A percentile compares a stretch with the other conserved stretches of the same genome.
These are phyloP conservation scores for Dromiciops gliroides DNA, from an alignment of 2,113 vertebrate genomes.

Conservation along the genomic window DNA sequence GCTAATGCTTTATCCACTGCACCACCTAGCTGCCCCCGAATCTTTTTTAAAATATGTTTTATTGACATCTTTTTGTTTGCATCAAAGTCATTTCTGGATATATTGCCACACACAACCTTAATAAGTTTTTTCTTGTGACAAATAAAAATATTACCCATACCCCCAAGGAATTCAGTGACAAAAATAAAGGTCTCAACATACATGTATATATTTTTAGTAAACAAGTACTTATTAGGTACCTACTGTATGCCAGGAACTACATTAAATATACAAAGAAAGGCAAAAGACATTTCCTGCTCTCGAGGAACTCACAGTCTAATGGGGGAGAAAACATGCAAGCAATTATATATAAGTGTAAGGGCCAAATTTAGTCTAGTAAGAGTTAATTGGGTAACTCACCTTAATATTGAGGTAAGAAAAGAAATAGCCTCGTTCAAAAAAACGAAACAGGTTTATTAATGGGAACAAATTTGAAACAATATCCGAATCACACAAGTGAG, in stretches of 20 bases:
- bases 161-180: not conserved
- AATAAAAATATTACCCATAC: not conserved
- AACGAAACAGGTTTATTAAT: too few relatives aligned
- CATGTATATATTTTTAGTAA: not conserved
- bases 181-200: not conserved
- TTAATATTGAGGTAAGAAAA: too few relatives aligned
- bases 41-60: not conserved
- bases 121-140: not conserved
- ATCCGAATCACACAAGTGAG: too few relatives aligned
- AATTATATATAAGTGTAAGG: not conserved
- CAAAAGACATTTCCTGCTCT: not conserved
- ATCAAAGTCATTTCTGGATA: not conserved
- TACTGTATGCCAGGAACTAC: not conserved
- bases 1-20: too few relatives aligned
- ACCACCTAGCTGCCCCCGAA: too few relatives aligned
- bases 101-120: not conserved
- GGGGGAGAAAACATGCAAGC: not conserved
- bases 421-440: too few relatives aligned
- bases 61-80: not conserved
- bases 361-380: too few relatives aligned
- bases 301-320: not conserved
- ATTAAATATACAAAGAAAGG: not conserved
- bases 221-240: not conserved
- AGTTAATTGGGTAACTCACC: too few relatives aligned
- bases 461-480: too few relatives aligned